A percentile compares a stretch with the other conserved stretches of the same genome.
phyloP scores from a whole-genome alignment of 2,113 vertebrate genomes.

The Caretta caretta region DNA sequence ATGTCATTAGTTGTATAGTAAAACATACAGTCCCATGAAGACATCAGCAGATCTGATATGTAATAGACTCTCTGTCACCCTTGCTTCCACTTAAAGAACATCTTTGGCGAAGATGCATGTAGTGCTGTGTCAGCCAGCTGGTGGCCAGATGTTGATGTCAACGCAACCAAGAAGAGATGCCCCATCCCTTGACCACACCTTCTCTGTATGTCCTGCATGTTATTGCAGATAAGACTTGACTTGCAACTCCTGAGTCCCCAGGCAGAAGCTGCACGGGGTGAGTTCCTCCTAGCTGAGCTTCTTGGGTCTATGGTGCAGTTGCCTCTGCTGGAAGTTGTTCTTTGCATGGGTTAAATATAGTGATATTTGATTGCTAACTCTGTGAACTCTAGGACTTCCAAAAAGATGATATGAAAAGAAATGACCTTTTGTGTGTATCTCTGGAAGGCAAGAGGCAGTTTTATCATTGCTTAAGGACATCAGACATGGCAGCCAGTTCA shows the following conservation, averaged over 20 bases:
- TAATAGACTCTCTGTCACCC: not conserved
- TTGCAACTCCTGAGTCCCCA: not conserved
- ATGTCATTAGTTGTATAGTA: not conserved
- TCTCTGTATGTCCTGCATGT: not conserved
- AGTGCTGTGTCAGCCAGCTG: not conserved
- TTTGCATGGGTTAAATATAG: not conserved
- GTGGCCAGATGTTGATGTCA: not conserved
- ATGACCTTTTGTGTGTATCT: not conserved
- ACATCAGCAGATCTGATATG: not conserved
- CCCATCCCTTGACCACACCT: not conserved
- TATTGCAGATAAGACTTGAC: not conserved
- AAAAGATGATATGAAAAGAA: not conserved
- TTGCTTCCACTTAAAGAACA: not conserved
- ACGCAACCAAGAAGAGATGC: not conserved
- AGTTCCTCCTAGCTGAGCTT: not conserved
- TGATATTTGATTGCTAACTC: not conserved
- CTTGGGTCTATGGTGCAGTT: not conserved
- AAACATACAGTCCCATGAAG: not conserved
- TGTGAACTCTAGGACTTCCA: not conserved
- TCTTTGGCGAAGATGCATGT: not conserved
- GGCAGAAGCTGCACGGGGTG: not conserved
- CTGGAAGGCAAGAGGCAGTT: not conserved
- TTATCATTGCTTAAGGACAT: not conserved
- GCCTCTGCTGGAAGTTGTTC: not conserved
- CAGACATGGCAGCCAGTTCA: not conserved